Evolutionary conservation across 2,888 invertebrate genomes (phyloP), one percentile per base, ranked within the genome.

Genomic region (Hemithea aestivaria): DNA sequence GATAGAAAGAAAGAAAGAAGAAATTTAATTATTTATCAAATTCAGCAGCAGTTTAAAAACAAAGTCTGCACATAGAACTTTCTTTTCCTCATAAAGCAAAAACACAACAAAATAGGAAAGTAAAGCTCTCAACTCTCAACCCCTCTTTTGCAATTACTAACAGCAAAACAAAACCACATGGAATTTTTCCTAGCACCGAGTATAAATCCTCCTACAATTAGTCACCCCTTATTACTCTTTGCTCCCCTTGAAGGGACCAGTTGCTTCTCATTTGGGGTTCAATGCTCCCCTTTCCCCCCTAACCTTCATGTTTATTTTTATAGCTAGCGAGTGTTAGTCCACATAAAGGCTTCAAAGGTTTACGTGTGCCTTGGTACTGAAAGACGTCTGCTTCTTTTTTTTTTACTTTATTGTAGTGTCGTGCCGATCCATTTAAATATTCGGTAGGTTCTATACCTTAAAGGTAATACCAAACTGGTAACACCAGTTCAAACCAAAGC

Each of bases 211-310:
- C 37, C 27, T 27, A 46, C 44, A 48, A 52, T 50, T 52, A 48
- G 58, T 55, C 57, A 57, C 54, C 53, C 55, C 51, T 48, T 39
- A 46, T 34, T 27, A 27, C 21, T 32, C 34, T 37, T 35, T 23
- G 27, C 24, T 35, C 35, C 28, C 30, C 31, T 35, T 11, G 22
- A 20, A 43, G 44, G 43, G 48, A 56, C 59, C 50, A 59, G 48
- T 56, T 54, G 48, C 48, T 53, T 51, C 53, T 12, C 40, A 51
- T 55, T 55, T 38, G 38, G 47, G 46, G 43, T 48, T 41, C 42
- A 41, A 52, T 45, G 47, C 26, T 39, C 46, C 42, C 35, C 45
- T 36, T 48, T 38, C 39, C 49, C 37, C 41, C 35, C 40, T 35
- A 44, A 50, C 40, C 34, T 28, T 41, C 33, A 27, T 38, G 33